These are phyloP conservation scores for Panthera tigris DNA, from an alignment of 2,113 vertebrate species.

Conservation along the genomic window DNA sequence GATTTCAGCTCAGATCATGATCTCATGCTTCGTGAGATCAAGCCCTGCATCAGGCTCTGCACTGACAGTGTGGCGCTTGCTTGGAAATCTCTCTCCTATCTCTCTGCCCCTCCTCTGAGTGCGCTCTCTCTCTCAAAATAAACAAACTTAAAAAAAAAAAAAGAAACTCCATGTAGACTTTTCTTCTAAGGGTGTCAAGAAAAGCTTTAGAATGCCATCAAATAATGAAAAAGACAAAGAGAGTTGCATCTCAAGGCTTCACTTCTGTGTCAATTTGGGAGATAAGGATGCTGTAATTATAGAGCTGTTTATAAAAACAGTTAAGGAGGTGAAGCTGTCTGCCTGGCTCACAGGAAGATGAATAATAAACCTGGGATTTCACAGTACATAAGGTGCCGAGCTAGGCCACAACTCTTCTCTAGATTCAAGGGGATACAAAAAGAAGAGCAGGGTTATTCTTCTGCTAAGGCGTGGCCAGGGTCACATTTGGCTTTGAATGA, in stretches of 20 bases:
- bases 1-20: no score
- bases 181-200: background rate
- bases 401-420: background rate
- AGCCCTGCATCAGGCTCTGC: no score
- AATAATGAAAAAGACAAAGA: background rate
- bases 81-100: no score
- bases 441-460: background rate
- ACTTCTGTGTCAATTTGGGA: background rate
- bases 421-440: background rate
- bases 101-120: no score
- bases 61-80: no score
- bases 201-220: background rate
- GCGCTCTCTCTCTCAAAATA: no score
- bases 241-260: background rate
- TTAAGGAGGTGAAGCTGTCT: background rate
- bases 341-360: background rate
- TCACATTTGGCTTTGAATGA: background rate
- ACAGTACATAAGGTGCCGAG: background rate
- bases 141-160: no score
- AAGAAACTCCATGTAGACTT: background rate
- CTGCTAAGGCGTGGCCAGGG: background rate
- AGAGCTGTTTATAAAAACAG: background rate
- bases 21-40: no score
- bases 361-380: background rate
- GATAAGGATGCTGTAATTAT: background rate